Conservation (phyloP, 2,888 invertebrate species). For the Phalera bucephala region DNA sequence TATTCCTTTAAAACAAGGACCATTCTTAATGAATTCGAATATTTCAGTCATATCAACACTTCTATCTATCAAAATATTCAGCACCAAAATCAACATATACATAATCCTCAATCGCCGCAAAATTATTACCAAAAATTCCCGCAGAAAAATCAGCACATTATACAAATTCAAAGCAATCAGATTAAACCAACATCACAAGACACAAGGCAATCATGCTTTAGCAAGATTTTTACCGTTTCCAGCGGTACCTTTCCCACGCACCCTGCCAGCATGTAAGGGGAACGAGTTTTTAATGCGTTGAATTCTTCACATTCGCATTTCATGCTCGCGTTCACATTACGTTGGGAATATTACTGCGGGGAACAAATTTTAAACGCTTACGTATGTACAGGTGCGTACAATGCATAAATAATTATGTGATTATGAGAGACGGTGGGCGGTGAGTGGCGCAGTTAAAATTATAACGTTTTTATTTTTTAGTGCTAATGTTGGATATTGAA, state of each 20-base stretch:
- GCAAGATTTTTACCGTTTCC: background rate
- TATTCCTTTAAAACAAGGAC: too few species aligned
- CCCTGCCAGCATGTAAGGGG: slow-evolving; percentile 9
- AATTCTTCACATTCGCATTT: slow-evolving; percentile 17
- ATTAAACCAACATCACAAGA: background rate
- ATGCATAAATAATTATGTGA: background rate
- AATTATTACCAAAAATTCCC: too few species aligned
- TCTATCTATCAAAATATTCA: too few species aligned
- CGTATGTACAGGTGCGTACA: background rate
- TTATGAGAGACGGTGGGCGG: background rate
- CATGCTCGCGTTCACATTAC: slow-evolving; percentile 1
- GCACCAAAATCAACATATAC: too few species aligned
- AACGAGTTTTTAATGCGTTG: slow-evolving; percentile 21
- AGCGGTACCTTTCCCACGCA: slow-evolving; percentile 3
- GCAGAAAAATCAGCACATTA: too few species aligned
- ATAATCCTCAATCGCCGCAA: too few species aligned
- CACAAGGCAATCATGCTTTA: background rate
- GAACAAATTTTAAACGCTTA: background rate
- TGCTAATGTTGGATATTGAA: too few species aligned
- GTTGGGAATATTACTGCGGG: background rate
- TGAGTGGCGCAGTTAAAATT: too few species aligned
- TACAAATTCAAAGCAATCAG: too few species aligned
- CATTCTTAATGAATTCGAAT: too few species aligned
- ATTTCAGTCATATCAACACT: too few species aligned
- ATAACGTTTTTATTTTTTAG: too few species aligned